phyloP scores from a whole-genome alignment of 2,797 vertebrate genomes.

The Urosaurus nigricauda region DNA sequence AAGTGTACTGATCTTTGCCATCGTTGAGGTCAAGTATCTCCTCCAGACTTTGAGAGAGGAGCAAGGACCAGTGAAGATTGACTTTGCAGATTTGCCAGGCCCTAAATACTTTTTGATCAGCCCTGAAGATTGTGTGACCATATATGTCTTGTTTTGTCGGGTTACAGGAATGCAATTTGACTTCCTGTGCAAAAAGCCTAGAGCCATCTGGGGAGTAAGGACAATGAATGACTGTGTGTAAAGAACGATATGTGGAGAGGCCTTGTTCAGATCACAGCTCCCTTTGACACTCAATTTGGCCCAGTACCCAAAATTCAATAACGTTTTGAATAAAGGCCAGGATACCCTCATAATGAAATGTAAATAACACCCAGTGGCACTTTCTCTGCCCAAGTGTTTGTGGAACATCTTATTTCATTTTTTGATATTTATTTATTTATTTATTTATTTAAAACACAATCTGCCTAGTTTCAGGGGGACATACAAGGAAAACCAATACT shows the following conservation, averaged over 20 bases:
- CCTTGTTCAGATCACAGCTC: background rate
- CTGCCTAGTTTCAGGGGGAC: no score
- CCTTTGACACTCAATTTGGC: background rate
- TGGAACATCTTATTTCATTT: background rate
- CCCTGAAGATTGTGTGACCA: conserved; percentile 43
- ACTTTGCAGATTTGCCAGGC: conserved; percentile 20
- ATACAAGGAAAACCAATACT: no score
- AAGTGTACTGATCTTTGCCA: conserved; percentile 45
- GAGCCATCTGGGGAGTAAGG: conserved; percentile 20
- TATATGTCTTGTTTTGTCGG: conserved; percentile 49
- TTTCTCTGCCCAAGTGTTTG: background rate
- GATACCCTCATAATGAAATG: background rate
- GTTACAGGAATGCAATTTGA: conserved; percentile 54
- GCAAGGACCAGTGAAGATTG: conserved; percentile 15
- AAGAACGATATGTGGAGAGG: conserved; percentile 12
- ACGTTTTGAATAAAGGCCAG: conserved; percentile 12
- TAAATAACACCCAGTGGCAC: accelerated
- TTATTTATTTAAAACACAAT: no score
- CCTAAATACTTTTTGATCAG: conserved; percentile 37
- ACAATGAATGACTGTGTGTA: conserved; percentile 38
- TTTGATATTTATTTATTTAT: conserved; percentile 4
- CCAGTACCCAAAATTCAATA: background rate
- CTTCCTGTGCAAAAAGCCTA: conserved; percentile 38
- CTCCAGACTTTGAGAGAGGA: background rate
- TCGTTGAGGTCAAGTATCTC: background rate